Conservation (phyloP, 2,888 invertebrate species). For the Lomographa bimaculata region DNA sequence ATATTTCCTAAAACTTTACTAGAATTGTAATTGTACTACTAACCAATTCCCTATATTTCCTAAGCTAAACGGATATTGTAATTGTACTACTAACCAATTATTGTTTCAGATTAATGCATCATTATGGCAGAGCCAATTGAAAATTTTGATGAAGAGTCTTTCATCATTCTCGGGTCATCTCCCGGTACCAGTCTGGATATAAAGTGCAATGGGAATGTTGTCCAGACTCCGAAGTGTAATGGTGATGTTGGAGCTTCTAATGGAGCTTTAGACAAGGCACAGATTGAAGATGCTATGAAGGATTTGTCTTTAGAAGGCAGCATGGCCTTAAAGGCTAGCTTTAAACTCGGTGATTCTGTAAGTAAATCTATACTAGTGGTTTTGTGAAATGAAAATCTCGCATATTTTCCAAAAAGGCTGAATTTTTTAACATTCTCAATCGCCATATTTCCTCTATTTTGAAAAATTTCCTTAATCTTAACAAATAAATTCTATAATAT, state of each 20-base stretch:
- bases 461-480: too few species aligned
- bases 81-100: too few species aligned
- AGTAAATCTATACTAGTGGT: slow-evolving; percentile 46
- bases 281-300: slow-evolving; percentile 69
- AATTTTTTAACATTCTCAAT: too few species aligned
- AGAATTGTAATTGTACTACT: too few species aligned
- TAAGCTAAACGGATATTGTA: too few species aligned
- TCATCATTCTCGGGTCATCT: slow-evolving; percentile 73
- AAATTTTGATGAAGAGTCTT: slow-evolving; percentile 70
- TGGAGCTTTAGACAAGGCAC: slow-evolving; percentile 44
- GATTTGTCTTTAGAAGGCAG: slow-evolving; percentile 63
- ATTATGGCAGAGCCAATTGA: slow-evolving; percentile 56
- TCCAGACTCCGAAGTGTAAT: slow-evolving; percentile 31
- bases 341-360: slow-evolving; percentile 66
- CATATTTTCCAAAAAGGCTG: too few species aligned
- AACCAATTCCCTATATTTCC: too few species aligned
- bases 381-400: too few species aligned
- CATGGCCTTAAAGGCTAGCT: slow-evolving; percentile 71
- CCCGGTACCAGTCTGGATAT: slow-evolving; percentile 67
- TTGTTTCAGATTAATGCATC: slow-evolving; percentile 43
- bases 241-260: slow-evolving; percentile 11
- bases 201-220: slow-evolving; percentile 52
- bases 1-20: too few species aligned
- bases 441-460: too few species aligned
- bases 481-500: too few species aligned